phyloP scores from a whole-genome alignment of 2,888 invertebrate genomes.

The Aspidiotus rigidus region DNA sequence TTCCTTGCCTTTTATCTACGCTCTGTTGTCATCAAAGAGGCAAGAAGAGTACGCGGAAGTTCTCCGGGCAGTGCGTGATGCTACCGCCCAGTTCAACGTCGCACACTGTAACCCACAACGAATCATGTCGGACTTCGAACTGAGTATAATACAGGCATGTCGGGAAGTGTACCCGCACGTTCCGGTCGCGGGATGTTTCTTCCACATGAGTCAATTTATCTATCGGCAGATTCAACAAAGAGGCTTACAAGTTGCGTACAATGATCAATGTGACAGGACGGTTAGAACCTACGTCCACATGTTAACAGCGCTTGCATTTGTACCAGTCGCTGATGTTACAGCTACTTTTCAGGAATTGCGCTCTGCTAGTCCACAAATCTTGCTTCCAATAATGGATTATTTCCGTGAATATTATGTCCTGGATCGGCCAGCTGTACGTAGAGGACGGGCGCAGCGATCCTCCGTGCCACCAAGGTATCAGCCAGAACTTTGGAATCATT shows the following conservation, averaged over 20 bases:
- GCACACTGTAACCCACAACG: neutral
- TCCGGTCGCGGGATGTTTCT: neutral
- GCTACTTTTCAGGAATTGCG: too few species aligned
- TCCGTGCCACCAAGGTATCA: too few species aligned
- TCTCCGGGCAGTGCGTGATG: neutral
- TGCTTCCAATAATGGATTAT: too few species aligned
- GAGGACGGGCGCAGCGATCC: too few species aligned
- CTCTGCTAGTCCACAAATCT: too few species aligned
- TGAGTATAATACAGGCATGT: neutral
- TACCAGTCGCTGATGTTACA: neutral
- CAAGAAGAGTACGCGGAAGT: neutral
- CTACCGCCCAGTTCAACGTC: neutral
- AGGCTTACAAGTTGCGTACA: neutral
- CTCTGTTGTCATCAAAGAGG: neutral
- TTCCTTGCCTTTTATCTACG: neutral
- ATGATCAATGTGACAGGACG: neutral
- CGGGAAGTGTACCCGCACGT: neutral
- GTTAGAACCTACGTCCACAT: neutral
- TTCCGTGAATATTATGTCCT: too few species aligned
- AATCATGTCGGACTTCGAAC: neutral
- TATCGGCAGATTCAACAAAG: neutral
- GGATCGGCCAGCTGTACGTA: too few species aligned
- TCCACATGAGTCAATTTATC: neutral
- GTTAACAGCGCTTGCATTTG: neutral
- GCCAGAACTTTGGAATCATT: too few species aligned